A percentile compares a stretch with the other conserved stretches of the same genome.
Evolutionary conservation across 2,113 vertebrate genomes (phyloP).

Genomic region (Hippoglossus stenolepis): DNA sequence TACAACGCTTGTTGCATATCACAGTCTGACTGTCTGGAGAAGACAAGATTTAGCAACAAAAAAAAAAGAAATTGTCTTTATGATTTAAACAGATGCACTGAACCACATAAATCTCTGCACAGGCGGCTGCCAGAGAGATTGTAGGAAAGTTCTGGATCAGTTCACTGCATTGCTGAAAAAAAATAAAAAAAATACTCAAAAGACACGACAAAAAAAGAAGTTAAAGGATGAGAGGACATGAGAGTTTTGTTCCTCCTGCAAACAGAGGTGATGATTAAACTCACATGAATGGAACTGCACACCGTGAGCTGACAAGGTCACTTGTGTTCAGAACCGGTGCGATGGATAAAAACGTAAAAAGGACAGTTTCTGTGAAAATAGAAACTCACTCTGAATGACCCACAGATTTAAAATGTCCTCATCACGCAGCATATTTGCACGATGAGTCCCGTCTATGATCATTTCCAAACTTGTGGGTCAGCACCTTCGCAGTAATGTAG

Average conservation of each 20-base stretch:
- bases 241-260: constrained; percentile 5
- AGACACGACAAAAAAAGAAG: constrained; percentile 22
- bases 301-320: constrained; percentile 51
- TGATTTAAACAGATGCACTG: constrained; percentile 76
- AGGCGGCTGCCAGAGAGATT: constrained; percentile 53
- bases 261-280: constrained; percentile 30
- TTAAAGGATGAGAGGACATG: neutral
- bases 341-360: constrained; percentile 6
- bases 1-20: constrained; percentile 63
- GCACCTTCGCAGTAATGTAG: no score
- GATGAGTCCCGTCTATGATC: neutral
- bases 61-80: constrained; percentile 45
- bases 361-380: constrained; percentile 11
- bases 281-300: constrained; percentile 11
- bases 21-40: constrained; percentile 60
- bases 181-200: constrained; percentile 17
- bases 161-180: constrained; percentile 36
- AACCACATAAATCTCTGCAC: constrained; percentile 69
- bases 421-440: neutral
- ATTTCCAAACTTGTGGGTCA: no score
- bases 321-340: constrained; percentile 47
- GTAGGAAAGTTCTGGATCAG: constrained; percentile 48
- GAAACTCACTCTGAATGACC: neutral
- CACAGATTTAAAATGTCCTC: neutral
- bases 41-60: constrained; percentile 56